A percentile compares a stretch with the other conserved stretches of the same genome.
phyloP scores from a whole-genome alignment of 2,888 invertebrate species.

The Antitype chi region DNA sequence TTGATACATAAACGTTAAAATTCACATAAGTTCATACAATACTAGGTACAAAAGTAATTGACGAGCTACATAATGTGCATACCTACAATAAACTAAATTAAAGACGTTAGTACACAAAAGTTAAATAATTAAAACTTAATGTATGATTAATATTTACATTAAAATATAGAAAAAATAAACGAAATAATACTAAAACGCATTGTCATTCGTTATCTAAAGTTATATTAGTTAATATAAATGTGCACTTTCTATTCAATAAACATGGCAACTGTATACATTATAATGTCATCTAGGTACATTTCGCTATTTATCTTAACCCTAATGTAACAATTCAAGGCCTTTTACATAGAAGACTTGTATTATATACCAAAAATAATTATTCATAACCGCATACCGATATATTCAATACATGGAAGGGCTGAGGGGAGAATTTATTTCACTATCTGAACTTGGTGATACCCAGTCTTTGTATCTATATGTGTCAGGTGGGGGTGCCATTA shows the following conservation, averaged over 20 bases:
- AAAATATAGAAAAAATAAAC: conserved; percentile 72
- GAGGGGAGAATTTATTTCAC: neutral
- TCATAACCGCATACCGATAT: conserved; percentile 37
- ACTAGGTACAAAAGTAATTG: conserved; percentile 66
- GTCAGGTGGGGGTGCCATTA: neutral
- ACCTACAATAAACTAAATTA: conserved; percentile 49
- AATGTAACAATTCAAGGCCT: conserved; percentile 80
- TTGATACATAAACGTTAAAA: conserved; percentile 38
- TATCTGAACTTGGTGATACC: conserved; percentile 6
- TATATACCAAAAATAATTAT: conserved; percentile 56
- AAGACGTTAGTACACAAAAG: conserved; percentile 52
- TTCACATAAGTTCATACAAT: conserved; percentile 47
- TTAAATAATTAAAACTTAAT: conserved; percentile 49
- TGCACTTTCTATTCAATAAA: conserved; percentile 77
- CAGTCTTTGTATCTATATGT: conserved; percentile 3
- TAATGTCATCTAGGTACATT: conserved; percentile 72
- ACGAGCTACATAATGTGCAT: conserved; percentile 55
- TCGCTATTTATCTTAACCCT: conserved; percentile 70
- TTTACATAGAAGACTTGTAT: conserved; percentile 76
- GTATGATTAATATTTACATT: conserved; percentile 68
- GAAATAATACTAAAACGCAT: conserved; percentile 90
- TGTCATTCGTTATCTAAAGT: conserved; percentile 77
- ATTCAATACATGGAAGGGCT: conserved; percentile 1
- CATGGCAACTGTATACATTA: conserved; percentile 82
- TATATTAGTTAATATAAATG: conserved; percentile 61